These are phyloP conservation scores for Vicugna pacos DNA, from an alignment of 2,113 vertebrate genomes.

Conservation along the genomic window DNA sequence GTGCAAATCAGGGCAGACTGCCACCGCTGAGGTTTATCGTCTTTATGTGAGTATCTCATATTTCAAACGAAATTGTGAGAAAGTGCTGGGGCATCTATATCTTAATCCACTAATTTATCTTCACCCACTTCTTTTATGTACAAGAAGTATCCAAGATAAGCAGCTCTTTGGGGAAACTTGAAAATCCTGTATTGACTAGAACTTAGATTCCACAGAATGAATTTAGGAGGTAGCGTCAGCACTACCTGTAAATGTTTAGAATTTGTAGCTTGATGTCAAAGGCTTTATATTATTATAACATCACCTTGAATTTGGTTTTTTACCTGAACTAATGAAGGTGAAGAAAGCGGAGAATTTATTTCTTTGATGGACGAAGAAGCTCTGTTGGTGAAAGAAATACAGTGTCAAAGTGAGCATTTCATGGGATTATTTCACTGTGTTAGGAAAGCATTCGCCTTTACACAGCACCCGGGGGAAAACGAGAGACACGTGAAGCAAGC, in stretches of 20 bases:
- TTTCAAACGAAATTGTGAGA: conserved; percentile 64
- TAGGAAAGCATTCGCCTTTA: conserved; percentile 38
- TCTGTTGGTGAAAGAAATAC: not conserved
- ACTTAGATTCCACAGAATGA: conserved; percentile 43
- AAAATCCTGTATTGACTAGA: conserved; percentile 60
- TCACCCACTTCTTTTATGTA: conserved; percentile 51
- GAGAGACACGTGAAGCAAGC: not conserved
- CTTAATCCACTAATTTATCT: conserved; percentile 68
- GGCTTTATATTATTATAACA: conserved; percentile 76
- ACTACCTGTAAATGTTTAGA: conserved; percentile 45
- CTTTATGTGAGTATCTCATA: conserved; percentile 56
- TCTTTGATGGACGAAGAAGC: conserved; percentile 25
- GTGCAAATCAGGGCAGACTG: not conserved
- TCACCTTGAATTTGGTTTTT: conserved; percentile 70
- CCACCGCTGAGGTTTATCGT: conserved; percentile 2
- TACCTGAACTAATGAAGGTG: conserved; percentile 41
- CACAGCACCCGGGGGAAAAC: conserved; percentile 16
- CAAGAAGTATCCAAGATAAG: conserved; percentile 45
- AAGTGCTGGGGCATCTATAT: conserved; percentile 4
- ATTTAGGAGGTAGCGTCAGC: conserved; percentile 23
- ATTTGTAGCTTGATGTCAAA: conserved; percentile 66
- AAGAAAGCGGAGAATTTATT: conserved; percentile 61
- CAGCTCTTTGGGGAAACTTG: conserved; percentile 60
- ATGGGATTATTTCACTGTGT: not conserved
- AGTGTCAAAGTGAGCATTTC: not conserved